phyloP scores from a whole-genome alignment of 2,797 vertebrate species.

The Galaxias olidus region DNA sequence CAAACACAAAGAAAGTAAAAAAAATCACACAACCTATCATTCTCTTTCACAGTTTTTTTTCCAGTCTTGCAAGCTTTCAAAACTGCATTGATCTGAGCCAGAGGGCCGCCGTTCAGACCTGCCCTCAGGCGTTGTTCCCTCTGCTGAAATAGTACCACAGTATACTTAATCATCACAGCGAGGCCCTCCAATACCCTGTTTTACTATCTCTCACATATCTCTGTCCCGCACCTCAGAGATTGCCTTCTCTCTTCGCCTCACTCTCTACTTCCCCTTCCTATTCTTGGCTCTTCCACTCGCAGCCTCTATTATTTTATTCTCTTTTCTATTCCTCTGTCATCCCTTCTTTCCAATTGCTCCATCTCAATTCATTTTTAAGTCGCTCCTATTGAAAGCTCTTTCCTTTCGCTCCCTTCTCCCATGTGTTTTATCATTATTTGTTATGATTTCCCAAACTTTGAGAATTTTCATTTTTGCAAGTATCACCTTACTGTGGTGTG shows the following conservation, averaged over 20 bases:
- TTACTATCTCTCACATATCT: too few relatives aligned
- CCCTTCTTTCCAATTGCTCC: not conserved
- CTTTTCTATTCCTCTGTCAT: not conserved
- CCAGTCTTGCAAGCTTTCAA: not conserved
- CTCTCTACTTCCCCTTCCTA: not conserved
- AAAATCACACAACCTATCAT: too few relatives aligned
- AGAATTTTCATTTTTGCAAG: too few relatives aligned
- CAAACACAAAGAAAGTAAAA: too few relatives aligned
- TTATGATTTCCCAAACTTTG: too few relatives aligned
- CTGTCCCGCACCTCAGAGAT: too few relatives aligned
- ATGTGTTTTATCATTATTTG: too few relatives aligned
- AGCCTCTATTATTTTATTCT: not conserved
- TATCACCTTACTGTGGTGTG: too few relatives aligned
- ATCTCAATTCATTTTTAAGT: too few relatives aligned
- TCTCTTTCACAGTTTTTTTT: constrained; percentile 6
- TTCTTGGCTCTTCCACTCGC: constrained; percentile 5
- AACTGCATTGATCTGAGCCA: not conserved
- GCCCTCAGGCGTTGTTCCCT: not conserved
- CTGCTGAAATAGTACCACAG: not conserved
- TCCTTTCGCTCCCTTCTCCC: too few relatives aligned
- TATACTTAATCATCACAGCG: constrained; percentile 2
- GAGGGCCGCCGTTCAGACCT: constrained; percentile 1
- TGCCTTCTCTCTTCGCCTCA: too few relatives aligned
- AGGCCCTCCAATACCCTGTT: not conserved
- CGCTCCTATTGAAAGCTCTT: too few relatives aligned